A percentile compares a stretch with the other conserved stretches of the same genome.
phyloP scores from a whole-genome alignment of 2,797 vertebrate species.

The Peromyscus attwateri region DNA sequence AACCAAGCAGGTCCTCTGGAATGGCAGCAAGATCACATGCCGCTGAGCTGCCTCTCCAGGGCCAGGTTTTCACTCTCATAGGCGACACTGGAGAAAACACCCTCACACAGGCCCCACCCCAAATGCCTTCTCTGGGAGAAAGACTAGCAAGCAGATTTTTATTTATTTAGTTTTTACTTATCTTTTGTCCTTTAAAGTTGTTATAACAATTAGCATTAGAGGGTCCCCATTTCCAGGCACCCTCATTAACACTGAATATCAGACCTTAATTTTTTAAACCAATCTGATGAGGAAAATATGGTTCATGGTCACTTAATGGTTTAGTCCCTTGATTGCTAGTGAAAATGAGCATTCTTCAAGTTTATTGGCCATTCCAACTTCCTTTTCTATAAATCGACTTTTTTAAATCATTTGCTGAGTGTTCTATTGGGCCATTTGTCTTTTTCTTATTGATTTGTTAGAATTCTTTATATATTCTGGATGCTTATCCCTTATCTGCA shows the following conservation, averaged over 20 bases:
- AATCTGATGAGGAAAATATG: conserved; percentile 66
- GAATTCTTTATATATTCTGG: conserved; percentile 85
- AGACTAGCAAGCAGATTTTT: not conserved
- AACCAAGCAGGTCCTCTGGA: not conserved
- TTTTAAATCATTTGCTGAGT: conserved; percentile 77
- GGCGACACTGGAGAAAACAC: not conserved
- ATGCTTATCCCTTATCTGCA: conserved; percentile 79
- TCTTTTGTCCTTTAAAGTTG: not conserved
- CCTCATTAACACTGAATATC: not conserved
- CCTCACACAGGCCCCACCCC: not conserved
- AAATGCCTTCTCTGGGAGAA: not conserved
- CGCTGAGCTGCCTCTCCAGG: not conserved
- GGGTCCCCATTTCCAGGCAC: not conserved
- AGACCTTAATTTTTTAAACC: conserved; percentile 36
- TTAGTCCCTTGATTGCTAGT: conserved; percentile 80
- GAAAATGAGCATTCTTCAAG: conserved; percentile 79
- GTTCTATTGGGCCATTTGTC: conserved; percentile 79
- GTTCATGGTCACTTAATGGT: conserved; percentile 67
- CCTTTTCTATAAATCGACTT: conserved; percentile 82
- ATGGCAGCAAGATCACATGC: not conserved
- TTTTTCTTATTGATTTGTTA: conserved; percentile 83
- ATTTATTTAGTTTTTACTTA: not conserved
- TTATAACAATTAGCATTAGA: not conserved
- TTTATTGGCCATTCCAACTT: conserved; percentile 82
- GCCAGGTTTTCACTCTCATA: not conserved